Evolutionary conservation across 2,113 vertebrate genomes (phyloP), one percentile per base, ranked within the genome.

Genomic region (Pholis gunnellus): DNA sequence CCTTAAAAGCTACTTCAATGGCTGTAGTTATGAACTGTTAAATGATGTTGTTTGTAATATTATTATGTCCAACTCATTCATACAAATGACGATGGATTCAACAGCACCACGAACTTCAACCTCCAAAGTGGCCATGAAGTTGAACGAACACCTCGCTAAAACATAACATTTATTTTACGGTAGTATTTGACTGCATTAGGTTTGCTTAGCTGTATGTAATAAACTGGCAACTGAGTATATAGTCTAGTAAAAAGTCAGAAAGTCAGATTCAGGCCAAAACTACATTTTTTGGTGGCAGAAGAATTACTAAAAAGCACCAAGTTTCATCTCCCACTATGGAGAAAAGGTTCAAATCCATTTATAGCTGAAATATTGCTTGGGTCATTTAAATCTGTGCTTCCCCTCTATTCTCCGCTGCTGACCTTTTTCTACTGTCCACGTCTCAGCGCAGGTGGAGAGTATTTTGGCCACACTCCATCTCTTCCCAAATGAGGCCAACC

Each of bases 401-500:
- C 67, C 63, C 59, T 88, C 54, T 66, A 57, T 77, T 79, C 70
- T 38, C 29, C 9, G 54, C 46, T 50, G 34, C 81, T 91, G 91
- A 93, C 94, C 90, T 91, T 90, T 88, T 61, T 65, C 81, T 72
- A 82, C 87, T 87, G 89, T 90, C 92, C 85, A 79, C 34, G 25
- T 87, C 70, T 92, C 80, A 36, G 50, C 6, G 42, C 71, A 29
- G 11, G 73, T 44, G 69, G 50, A 78, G 75, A 79, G 66, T 65
- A 81, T 31, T 88, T 84, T 90, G 93, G 93, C 87, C 76, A 83
- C 91, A 82, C 88, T 93, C 90, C 91, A 91, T 91, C 86, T 91
- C 89, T 72, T 80, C 78, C 89, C 75, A 93, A 92, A 92, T 90
- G 92, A 94, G 91, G 84, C 90, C 86, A 78, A 75, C 74, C 22